Percentiles rank a stretch among this genome's conserved stretches.
phyloP scores from a whole-genome alignment of 1,140 invertebrate species.

The Brachionus asplanchnoidis region DNA sequence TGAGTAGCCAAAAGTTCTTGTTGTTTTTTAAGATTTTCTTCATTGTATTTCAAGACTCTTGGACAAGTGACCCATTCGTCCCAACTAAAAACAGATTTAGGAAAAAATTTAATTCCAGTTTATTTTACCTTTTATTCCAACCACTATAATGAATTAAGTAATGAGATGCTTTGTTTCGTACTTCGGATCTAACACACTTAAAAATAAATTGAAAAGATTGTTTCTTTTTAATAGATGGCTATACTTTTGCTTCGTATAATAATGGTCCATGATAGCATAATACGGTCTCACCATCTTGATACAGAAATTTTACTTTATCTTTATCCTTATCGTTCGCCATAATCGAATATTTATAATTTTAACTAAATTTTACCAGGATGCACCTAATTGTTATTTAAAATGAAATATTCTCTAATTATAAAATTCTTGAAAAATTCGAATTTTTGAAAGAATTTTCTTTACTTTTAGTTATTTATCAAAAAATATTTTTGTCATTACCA shows the following conservation, averaged over 20 bases:
- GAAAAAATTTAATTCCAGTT: not conserved
- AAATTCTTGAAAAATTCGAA: not conserved
- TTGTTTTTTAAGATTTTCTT: constrained; percentile 41
- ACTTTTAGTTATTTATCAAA: not conserved
- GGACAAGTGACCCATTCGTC: constrained; percentile 39
- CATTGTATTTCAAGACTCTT: constrained; percentile 29
- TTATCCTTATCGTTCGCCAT: not conserved
- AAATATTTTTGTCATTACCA: not conserved
- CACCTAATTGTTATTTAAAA: not conserved
- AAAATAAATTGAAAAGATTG: not conserved
- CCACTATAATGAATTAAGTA: constrained; percentile 40
- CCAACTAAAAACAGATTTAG: not conserved
- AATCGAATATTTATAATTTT: not conserved
- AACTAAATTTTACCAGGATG: not conserved
- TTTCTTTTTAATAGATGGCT: not conserved
- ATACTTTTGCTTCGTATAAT: constrained; percentile 40
- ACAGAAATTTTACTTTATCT: constrained; percentile 31
- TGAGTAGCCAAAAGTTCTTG: constrained; percentile 39
- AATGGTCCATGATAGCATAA: constrained; percentile 40
- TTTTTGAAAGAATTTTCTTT: not conserved
- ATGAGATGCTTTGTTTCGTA: constrained; percentile 10
- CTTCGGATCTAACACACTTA: constrained; percentile 6
- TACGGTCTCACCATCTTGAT: constrained; percentile 36
- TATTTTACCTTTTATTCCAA: constrained; percentile 16
- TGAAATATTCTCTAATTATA: not conserved